A percentile compares a stretch with the other conserved stretches of the same genome.
These are phyloP conservation scores for Drosophila infuscata DNA, from an alignment of 2,888 invertebrate genomes.

Conservation along the genomic window DNA sequence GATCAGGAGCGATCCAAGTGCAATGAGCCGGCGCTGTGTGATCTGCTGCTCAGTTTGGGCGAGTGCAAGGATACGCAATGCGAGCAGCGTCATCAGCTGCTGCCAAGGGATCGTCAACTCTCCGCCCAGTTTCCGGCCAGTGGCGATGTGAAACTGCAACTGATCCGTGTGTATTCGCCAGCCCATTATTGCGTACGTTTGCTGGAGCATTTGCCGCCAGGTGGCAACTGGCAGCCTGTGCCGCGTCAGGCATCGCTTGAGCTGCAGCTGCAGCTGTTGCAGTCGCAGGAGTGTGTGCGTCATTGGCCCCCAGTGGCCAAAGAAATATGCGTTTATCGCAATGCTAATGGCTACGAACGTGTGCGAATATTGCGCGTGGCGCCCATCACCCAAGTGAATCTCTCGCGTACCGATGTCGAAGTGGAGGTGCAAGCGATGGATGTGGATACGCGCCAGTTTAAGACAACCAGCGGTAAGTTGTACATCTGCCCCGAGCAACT, in stretches of 20 bases:
- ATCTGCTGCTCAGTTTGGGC: conserved; percentile 43
- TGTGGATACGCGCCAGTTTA: conserved; percentile 55
- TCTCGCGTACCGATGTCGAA: conserved; percentile 28
- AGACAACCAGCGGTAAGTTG: conserved; percentile 34
- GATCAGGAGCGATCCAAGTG: conserved; percentile 12
- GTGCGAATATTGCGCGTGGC: conserved; percentile 56
- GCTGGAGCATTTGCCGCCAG: conserved; percentile 49
- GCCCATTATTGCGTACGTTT: conserved; percentile 58
- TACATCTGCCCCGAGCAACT: conserved; percentile 48
- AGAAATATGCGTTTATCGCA: conserved; percentile 42
- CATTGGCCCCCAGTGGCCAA: conserved; percentile 57
- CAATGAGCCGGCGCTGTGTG: conserved; percentile 40
- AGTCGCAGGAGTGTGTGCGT: conserved; percentile 12
- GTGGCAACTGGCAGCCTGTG: conserved; percentile 27
- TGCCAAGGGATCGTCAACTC: conserved; percentile 24
- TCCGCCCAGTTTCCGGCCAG: conserved; percentile 2
- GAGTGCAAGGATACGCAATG: conserved; percentile 40
- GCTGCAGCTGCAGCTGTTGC: conserved; percentile 30
- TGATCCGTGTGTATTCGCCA: conserved; percentile 52
- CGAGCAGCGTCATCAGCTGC: conserved; percentile 49
- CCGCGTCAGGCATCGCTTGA: background rate
- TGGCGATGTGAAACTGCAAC: conserved; percentile 56
- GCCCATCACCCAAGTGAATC: conserved; percentile 38
- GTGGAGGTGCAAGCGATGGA: conserved; percentile 63
- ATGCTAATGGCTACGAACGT: conserved; percentile 35